Conservation (phyloP, 37 sponge, comb jelly and placozoan genomes). For the Axinella damicornis region DNA sequence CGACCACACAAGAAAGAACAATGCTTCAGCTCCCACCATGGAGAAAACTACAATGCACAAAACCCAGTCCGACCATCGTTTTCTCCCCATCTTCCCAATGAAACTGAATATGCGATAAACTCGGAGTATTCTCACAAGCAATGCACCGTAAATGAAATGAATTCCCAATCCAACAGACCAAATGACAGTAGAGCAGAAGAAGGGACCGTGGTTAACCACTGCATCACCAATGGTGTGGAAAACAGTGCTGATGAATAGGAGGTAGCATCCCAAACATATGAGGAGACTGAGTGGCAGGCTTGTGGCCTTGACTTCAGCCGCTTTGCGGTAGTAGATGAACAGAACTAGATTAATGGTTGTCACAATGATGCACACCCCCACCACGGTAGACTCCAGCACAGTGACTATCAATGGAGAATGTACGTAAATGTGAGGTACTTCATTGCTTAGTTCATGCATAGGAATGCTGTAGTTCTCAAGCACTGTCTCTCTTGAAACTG, state of each 20-base stretch:
- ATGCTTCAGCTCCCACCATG: constrained; percentile 9
- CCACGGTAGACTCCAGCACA: neutral
- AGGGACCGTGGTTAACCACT: neutral
- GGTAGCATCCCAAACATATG: constrained; percentile 23
- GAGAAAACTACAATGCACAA: constrained; percentile 6
- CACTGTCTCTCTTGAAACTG: neutral
- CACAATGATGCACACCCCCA: neutral
- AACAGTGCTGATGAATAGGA: neutral
- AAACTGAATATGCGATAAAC: constrained; percentile 40
- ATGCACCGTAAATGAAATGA: constrained; percentile 15
- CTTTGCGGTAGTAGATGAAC: neutral
- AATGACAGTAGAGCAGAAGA: neutral
- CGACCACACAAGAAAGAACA: constrained; percentile 11
- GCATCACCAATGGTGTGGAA: neutral
- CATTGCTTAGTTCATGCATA: too few species aligned
- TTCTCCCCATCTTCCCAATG: constrained; percentile 36
- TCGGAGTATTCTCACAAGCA: constrained; percentile 36
- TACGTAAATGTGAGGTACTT: neutral
- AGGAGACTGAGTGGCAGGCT: constrained; percentile 25
- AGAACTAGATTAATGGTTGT: neutral
- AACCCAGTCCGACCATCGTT: constrained; percentile 32
- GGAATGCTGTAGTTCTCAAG: too few species aligned
- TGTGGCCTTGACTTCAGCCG: constrained; percentile 25
- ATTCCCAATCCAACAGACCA: neutral
- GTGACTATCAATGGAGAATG: neutral